A percentile compares a stretch with the other conserved stretches of the same genome.
phyloP scores from a whole-genome alignment of 2,113 vertebrate species.

The Phylloscopus trochiloides region DNA sequence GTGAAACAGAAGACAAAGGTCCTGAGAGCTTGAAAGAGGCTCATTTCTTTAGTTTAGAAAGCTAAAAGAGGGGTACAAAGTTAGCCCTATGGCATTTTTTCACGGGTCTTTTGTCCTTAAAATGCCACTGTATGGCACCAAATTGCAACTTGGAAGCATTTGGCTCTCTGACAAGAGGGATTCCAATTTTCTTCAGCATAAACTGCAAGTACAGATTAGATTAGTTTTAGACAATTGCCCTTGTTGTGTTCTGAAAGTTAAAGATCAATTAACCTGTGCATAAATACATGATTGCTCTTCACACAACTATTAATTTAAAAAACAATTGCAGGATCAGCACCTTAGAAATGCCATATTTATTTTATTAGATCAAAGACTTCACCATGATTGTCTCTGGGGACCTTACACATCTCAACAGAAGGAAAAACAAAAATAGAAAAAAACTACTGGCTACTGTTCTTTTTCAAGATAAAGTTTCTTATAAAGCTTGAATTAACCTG shows the following conservation, averaged over 20 bases:
- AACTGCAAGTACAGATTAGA: not conserved
- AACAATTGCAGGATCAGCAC: slow-evolving; percentile 4
- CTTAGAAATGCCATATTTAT: not conserved
- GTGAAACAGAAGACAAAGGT: not conserved
- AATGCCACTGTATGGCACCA: not conserved
- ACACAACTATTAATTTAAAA: not conserved
- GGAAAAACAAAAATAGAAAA: not conserved
- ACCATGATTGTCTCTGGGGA: not conserved
- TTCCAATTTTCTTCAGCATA: not conserved
- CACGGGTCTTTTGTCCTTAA: not conserved
- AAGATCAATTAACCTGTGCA: not conserved
- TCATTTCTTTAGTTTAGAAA: not conserved
- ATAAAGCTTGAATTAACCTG: not conserved
- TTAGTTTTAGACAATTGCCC: not conserved
- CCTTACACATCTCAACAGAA: not conserved
- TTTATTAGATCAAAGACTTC: slow-evolving; percentile 54
- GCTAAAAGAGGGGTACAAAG: not conserved
- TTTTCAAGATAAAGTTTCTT: not conserved
- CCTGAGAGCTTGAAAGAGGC: not conserved
- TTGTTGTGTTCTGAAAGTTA: not conserved
- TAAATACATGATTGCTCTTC: not conserved
- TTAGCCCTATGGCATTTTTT: not conserved
- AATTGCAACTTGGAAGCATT: not conserved
- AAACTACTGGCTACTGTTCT: not conserved
- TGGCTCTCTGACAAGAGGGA: not conserved